Percentiles rank a stretch among this genome's conserved stretches.
Evolutionary conservation across 2,888 invertebrate species (phyloP).

Genomic region (Thelaira solivaga): DNA sequence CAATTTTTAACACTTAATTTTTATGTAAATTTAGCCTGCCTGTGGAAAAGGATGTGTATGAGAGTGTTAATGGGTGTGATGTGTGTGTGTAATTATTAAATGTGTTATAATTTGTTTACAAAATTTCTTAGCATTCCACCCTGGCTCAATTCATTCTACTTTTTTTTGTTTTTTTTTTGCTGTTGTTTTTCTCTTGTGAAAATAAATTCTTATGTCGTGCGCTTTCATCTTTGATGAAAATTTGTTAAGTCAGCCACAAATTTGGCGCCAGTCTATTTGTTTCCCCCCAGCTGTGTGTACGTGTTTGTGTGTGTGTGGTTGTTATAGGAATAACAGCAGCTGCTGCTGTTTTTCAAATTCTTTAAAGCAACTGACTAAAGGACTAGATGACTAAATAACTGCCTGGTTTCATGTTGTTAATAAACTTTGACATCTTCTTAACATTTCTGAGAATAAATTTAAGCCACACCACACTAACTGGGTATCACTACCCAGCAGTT

Average conservation of each 20-base stretch:
- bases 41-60: too few species aligned
- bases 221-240: constrained; percentile 70
- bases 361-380: neutral
- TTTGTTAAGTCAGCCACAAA: constrained; percentile 74
- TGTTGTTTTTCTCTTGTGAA: constrained; percentile 21
- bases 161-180: constrained; percentile 44
- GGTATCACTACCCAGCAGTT: neutral
- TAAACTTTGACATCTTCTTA: constrained; percentile 34
- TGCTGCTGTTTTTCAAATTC: constrained; percentile 24
- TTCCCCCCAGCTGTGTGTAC: constrained; percentile 70
- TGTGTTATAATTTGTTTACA: constrained; percentile 10
- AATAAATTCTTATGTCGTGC: constrained; percentile 33
- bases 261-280: constrained; percentile 74
- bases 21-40: too few species aligned
- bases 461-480: constrained; percentile 1
- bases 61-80: neutral
- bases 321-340: constrained; percentile 28
- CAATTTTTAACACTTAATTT: too few species aligned
- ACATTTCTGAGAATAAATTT: neutral
- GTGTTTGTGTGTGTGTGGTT: neutral
- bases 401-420: constrained; percentile 44
- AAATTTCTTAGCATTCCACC: constrained; percentile 28
- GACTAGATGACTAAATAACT: neutral
- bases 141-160: neutral
- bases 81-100: neutral